phyloP scores from a whole-genome alignment of 2,888 invertebrate genomes.

The Hemaris fuciformis region DNA sequence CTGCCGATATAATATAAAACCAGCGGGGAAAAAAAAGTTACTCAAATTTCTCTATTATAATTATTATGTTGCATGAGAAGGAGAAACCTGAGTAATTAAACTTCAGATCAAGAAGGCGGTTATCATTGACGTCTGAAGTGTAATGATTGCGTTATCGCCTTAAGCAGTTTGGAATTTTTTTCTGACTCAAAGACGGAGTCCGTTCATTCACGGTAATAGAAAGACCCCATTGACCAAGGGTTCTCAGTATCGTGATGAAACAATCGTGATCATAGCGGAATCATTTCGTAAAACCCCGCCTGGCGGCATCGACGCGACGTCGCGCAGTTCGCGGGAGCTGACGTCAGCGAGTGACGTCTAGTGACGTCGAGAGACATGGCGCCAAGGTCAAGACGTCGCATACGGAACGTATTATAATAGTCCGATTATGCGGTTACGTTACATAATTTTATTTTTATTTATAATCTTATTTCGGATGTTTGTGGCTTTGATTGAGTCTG shows the following conservation, averaged over 20 bases:
- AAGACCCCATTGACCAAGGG: constrained; percentile 1
- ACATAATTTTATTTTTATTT: constrained; percentile 43
- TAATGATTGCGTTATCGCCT: neutral
- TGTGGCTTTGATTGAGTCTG: neutral
- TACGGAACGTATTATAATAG: constrained; percentile 45
- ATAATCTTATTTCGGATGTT: constrained; percentile 20
- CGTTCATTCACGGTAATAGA: neutral
- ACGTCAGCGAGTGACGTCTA: constrained; percentile 23
- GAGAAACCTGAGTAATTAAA: too few species aligned
- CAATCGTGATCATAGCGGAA: neutral
- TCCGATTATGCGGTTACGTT: constrained; percentile 48
- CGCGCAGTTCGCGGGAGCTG: neutral
- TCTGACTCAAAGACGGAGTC: constrained; percentile 22
- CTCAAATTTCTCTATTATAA: too few species aligned
- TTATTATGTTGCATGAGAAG: too few species aligned
- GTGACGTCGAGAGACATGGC: constrained; percentile 21
- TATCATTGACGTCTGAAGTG: neutral
- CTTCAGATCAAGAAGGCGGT: neutral
- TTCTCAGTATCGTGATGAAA: constrained; percentile 8
- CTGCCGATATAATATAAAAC: too few species aligned
- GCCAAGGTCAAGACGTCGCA: constrained; percentile 52
- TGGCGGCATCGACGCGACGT: neutral
- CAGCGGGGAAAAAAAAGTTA: too few species aligned
- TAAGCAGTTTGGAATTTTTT: constrained; percentile 15
- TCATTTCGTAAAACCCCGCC: constrained; percentile 11